Evolutionary conservation across 2,113 vertebrate species (phyloP), one percentile per base, ranked within the genome.

Genomic region (Noturus placidus): DNA sequence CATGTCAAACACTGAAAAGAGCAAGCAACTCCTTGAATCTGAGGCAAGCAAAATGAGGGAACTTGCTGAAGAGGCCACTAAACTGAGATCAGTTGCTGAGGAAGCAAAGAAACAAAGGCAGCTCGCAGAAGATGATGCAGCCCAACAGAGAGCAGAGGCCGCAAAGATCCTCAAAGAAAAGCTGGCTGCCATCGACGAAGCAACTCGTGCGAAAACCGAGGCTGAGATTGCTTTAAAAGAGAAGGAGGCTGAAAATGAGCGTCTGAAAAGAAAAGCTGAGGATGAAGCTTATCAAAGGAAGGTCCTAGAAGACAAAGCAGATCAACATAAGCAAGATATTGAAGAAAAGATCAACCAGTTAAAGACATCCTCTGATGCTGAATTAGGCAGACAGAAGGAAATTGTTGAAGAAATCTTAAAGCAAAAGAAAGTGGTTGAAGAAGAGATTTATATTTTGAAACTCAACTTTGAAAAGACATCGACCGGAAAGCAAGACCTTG

Each of bases 201-300:
- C 97, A 0, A 97, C 97, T 0, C 94, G 94, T 76, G 93, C 99
- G 30, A 99, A 97, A 92, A 96, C 98, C 0, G 97, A 99, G 85
- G 97, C 97, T 0, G 98, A 99, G 87, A 97, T 99, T 0, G 95
- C 97, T 0, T 95, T 99, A 81, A 99, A 99, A 89, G 98, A 99
- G 87, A 99, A 99, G 90, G 97, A 99, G 89, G 97, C 97, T 0
- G 98, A 99, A 92, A 99, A 99, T 0, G 98, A 99, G 89, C 94
- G 97, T 2, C 95, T 99, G 35, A 96, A 97, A 90, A 95, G 98
- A 56, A 92, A 97, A 93, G 97, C 98, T 0, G 98, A 99, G 84
- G 98, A 99, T 0, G 98, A 99, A 84, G 97, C 96, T 1, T 98
- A 98, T 92, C 98, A 99, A 93, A 97, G 98, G 65, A 96, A 96